Base-by-base conservation (phyloP, 92 coral and sea anemone genomes). In the Zoanthus sociatus region DNA sequence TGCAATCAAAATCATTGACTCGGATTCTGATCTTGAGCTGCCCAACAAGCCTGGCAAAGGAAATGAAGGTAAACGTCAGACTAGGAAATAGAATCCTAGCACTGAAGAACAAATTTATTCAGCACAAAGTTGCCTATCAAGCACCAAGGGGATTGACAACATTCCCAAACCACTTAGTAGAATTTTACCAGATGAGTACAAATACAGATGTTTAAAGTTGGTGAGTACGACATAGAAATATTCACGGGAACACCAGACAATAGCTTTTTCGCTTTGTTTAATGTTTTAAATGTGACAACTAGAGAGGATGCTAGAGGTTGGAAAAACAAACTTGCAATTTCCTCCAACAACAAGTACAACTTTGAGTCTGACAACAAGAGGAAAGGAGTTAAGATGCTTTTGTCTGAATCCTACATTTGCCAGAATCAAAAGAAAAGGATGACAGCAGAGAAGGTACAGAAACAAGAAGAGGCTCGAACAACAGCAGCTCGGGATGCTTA, bases 261-360 rank as follows among this genome's bases (percentile, higher is more conserved):
- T 47, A 78, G 70, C 42, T 78, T 78, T 67, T 78, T 30, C 42
- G 83, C 51, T 53, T 55, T 30, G 51, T 78, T 78, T 30, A 78
- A 30, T 37, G 26, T 78, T 26, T 31, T 33, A 26, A 33, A 55
- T 20, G 66, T 77, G 16, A 54, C 82, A 51, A 77, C 82, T 7
- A 77, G 55, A 20, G 66, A 77, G 53, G 66, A 77, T 77, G 82
- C 68, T 1, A 21, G 64, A 16, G 67, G 17, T 5, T 77, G 82
- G 82, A 51, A 77, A 31, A 45, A 77, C 82, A 77, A 12, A 18
- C 55, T 77, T 53, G 47, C 67, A 53, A 31, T 77, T 16, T 79
- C 93, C 21, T 87, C 91, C 21, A 83, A 87, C 77, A 87, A 87
- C 10, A 90, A 90, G 84, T 90, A 90, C 71, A 85, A 86, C 79